These are phyloP conservation scores for Bubalus kerabau DNA, from an alignment of 2,113 vertebrate genomes.

Conservation along the genomic window DNA sequence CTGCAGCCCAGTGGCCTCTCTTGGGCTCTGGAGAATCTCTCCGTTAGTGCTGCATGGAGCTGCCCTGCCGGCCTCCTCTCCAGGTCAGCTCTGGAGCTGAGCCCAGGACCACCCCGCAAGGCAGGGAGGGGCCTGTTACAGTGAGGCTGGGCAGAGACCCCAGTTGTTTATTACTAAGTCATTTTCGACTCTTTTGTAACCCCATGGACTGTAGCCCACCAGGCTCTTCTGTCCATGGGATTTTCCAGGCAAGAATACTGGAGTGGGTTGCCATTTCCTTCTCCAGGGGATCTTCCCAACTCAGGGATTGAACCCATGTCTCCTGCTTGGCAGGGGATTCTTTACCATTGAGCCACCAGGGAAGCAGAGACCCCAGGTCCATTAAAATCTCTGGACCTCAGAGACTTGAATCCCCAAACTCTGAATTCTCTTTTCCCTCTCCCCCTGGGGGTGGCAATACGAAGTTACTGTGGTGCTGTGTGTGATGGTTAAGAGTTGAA, in stretches of 20 bases:
- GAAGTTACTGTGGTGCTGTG: background rate
- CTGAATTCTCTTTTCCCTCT: background rate
- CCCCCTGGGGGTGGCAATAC: rapidly evolving
- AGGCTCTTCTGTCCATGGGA: background rate
- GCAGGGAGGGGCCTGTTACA: background rate
- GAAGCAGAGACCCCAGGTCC: background rate
- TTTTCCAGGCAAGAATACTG: background rate
- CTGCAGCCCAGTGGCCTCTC: background rate
- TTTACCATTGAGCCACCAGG: background rate
- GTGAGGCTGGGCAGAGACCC: background rate
- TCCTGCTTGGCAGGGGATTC: background rate
- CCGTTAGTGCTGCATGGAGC: background rate
- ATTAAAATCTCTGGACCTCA: background rate
- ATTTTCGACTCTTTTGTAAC: background rate
- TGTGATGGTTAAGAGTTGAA: background rate
- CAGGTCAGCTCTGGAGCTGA: background rate
- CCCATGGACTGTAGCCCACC: background rate
- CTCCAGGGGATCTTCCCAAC: background rate
- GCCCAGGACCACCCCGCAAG: background rate
- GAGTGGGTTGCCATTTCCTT: background rate
- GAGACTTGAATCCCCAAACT: background rate
- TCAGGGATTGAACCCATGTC: background rate
- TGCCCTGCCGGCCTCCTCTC: background rate
- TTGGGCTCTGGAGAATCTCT: background rate
- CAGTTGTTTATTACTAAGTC: background rate